Evolutionary conservation across 2,797 vertebrate species (phyloP).

Genomic region (Onychomys torridus): DNA sequence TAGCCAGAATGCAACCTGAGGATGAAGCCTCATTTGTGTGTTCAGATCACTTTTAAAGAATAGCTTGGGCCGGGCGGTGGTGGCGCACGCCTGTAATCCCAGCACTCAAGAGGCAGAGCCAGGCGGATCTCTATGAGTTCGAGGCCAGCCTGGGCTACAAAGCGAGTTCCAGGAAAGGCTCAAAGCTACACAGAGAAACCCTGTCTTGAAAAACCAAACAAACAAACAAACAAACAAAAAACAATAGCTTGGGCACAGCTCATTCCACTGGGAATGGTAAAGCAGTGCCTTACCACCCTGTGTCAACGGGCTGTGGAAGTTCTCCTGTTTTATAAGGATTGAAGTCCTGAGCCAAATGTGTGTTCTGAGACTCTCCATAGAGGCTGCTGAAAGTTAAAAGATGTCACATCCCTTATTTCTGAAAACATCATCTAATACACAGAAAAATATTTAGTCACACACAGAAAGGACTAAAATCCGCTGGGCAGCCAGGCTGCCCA

Average conservation of each 20-base stretch:
- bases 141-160: too few relatives aligned
- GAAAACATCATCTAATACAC: background rate
- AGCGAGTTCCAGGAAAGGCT: too few relatives aligned
- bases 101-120: too few relatives aligned
- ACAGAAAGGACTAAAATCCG: background rate
- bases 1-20: background rate
- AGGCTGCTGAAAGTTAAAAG: background rate
- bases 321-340: background rate
- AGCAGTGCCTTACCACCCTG: background rate
- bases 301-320: background rate
- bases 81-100: too few relatives aligned
- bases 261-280: background rate
- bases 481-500: too few relatives aligned
- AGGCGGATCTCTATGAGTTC: too few relatives aligned
- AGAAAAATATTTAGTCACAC: background rate
- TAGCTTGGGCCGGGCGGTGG: background rate
- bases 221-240: too few relatives aligned
- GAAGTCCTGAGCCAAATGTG: background rate
- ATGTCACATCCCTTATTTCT: background rate
- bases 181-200: too few relatives aligned
- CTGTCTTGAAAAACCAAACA: too few relatives aligned
- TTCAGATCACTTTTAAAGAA: background rate
- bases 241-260: background rate
- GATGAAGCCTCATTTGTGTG: background rate
- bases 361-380: background rate